Conservation (phyloP, 1,140 invertebrate species). For the Procambarus clarkii region DNA sequence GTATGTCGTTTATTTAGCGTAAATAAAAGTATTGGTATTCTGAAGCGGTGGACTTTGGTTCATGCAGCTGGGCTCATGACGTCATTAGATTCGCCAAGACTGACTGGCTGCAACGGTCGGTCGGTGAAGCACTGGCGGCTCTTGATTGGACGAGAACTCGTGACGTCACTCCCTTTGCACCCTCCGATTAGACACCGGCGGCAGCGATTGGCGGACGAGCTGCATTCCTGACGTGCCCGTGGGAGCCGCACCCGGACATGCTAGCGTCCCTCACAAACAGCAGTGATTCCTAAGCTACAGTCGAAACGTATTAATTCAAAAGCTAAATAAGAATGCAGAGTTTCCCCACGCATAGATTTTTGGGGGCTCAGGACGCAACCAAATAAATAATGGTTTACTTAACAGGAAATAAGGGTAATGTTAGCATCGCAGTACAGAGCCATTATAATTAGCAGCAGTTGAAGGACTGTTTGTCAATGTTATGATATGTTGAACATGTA, state of each 20-base stretch:
- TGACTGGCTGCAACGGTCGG: constrained; percentile 38
- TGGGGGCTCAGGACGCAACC: no score
- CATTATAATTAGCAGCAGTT: no score
- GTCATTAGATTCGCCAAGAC: constrained; percentile 14
- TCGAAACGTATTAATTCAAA: not conserved
- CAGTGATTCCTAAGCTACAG: not conserved
- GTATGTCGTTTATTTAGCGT: not conserved
- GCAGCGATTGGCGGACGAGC: constrained; percentile 36
- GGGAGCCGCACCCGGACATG: constrained; percentile 45
- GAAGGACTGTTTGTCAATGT: no score
- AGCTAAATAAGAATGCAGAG: no score
- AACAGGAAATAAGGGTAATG: no score
- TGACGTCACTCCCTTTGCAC: constrained; percentile 50
- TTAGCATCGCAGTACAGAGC: no score
- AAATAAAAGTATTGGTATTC: not conserved
- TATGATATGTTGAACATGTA: no score
- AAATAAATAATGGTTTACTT: no score
- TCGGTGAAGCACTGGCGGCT: constrained; percentile 14
- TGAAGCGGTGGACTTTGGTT: constrained; percentile 7
- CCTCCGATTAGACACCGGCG: constrained; percentile 20
- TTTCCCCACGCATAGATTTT: no score
- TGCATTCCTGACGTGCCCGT: constrained; percentile 51
- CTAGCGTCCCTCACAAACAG: not conserved
- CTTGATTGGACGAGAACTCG: constrained; percentile 27
- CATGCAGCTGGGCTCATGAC: constrained; percentile 42